phyloP scores from a whole-genome alignment of 2,113 vertebrate species.

The Apteryx owenii region DNA sequence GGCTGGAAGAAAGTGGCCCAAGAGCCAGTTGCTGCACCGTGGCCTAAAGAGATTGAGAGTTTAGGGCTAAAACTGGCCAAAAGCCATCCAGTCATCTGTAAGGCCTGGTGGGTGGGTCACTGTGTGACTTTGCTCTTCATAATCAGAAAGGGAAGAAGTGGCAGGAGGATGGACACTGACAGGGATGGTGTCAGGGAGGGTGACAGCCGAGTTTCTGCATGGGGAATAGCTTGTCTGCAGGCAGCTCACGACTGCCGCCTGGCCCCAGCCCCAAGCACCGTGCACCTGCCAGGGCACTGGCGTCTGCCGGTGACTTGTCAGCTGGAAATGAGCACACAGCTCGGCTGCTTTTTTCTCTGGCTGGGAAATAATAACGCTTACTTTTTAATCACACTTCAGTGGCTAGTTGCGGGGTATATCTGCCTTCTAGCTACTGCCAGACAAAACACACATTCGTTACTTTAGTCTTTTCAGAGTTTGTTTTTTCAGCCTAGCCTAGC shows the following conservation, averaged over 20 bases:
- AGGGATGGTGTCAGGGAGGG: neutral
- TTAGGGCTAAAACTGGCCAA: neutral
- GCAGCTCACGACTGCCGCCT: too few relatives aligned
- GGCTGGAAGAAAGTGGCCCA: neutral
- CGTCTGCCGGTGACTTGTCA: neutral
- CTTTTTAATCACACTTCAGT: neutral
- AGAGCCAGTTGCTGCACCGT: neutral
- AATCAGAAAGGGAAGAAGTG: neutral
- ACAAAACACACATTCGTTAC: neutral
- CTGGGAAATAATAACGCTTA: neutral
- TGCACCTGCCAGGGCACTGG: neutral
- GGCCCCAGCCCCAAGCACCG: neutral
- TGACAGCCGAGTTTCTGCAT: accelerated
- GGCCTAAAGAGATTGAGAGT: neutral
- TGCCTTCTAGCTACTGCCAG: neutral
- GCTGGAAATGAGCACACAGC: neutral
- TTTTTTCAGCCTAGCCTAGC: neutral
- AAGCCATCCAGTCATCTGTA: neutral
- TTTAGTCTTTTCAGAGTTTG: neutral
- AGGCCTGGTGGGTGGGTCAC: neutral
- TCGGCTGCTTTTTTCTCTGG: neutral
- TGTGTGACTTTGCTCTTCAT: accelerated
- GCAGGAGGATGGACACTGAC: accelerated
- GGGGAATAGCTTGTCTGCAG: neutral
- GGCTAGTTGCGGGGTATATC: neutral